Percentiles rank a stretch among this genome's conserved stretches.
Conservation (phyloP, 2,888 invertebrate genomes). For the Drymonia ruficornis region DNA sequence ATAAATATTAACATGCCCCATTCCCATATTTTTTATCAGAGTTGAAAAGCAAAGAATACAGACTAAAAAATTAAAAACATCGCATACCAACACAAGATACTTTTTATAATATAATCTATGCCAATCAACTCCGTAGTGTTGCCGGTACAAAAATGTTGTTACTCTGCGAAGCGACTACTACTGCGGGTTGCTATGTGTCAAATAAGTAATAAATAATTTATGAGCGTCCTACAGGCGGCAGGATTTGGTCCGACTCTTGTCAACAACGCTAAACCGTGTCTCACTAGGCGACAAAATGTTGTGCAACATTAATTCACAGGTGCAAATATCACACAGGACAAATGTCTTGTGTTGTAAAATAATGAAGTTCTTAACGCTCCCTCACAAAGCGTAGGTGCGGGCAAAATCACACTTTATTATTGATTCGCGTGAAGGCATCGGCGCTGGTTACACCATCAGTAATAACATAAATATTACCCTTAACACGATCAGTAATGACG, state of each 20-base stretch:
- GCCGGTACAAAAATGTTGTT: background rate
- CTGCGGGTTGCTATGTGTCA: background rate
- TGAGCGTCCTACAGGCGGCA: conserved; percentile 25
- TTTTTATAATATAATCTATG: conserved; percentile 13
- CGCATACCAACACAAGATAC: background rate
- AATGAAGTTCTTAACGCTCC: too few species aligned
- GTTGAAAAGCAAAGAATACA: conserved; percentile 17
- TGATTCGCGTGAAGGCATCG: too few species aligned
- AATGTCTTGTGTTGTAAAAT: too few species aligned
- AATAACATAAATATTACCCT: too few species aligned
- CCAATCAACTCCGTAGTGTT: conserved; percentile 10
- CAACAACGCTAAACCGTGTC: background rate
- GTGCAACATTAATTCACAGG: background rate
- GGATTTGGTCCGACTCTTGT: conserved; percentile 32
- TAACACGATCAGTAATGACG: too few species aligned
- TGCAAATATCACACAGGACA: too few species aligned
- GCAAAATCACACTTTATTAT: too few species aligned
- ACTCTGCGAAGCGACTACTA: background rate
- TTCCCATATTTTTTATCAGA: conserved; percentile 11
- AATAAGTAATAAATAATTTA: conserved; percentile 14
- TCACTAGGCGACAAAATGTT: background rate
- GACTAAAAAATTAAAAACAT: conserved; percentile 9
- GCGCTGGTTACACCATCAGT: too few species aligned
- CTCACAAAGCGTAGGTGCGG: too few species aligned
- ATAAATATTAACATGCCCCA: conserved; percentile 2